Conservation (phyloP, 2,797 vertebrate genomes). For the Gila robusta region DNA sequence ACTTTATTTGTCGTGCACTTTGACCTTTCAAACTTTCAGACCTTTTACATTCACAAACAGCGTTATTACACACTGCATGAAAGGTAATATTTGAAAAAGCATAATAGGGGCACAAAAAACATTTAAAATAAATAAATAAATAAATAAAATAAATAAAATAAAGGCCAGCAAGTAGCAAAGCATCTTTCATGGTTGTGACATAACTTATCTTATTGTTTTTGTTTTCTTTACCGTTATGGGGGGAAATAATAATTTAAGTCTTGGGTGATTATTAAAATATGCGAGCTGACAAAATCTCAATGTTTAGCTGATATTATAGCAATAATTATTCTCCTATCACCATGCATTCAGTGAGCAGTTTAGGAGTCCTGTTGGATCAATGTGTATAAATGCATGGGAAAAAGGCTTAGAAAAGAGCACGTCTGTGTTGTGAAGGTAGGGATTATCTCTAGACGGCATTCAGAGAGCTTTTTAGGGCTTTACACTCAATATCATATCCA, state of each 20-base stretch:
- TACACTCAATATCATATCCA: slow-evolving; percentile 50
- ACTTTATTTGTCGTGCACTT: neutral
- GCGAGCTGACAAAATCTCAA: neutral
- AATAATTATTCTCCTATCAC: neutral
- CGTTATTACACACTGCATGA: neutral
- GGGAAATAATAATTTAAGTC: neutral
- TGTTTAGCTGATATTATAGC: neutral
- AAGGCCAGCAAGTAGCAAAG: too few species aligned
- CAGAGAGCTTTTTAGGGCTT: slow-evolving; percentile 53
- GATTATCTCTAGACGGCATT: slow-evolving; percentile 58
- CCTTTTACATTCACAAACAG: neutral
- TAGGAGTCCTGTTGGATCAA: slow-evolving; percentile 45
- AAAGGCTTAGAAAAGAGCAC: slow-evolving; percentile 44
- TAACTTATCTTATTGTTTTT: too few species aligned
- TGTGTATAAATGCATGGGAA: slow-evolving; percentile 44
- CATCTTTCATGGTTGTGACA: too few species aligned
- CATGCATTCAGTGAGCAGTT: slow-evolving; percentile 18
- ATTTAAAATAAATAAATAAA: too few species aligned
- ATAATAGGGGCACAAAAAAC: neutral
- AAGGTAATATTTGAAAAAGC: neutral
- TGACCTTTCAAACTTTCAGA: neutral
- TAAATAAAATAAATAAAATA: neutral
- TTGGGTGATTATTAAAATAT: neutral
- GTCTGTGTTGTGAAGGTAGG: slow-evolving; percentile 47
- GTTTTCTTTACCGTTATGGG: too few species aligned